Evolutionary conservation across 2,888 invertebrate species (phyloP), one percentile per base, ranked within the genome.

Genomic region (Brachycybe producta): DNA sequence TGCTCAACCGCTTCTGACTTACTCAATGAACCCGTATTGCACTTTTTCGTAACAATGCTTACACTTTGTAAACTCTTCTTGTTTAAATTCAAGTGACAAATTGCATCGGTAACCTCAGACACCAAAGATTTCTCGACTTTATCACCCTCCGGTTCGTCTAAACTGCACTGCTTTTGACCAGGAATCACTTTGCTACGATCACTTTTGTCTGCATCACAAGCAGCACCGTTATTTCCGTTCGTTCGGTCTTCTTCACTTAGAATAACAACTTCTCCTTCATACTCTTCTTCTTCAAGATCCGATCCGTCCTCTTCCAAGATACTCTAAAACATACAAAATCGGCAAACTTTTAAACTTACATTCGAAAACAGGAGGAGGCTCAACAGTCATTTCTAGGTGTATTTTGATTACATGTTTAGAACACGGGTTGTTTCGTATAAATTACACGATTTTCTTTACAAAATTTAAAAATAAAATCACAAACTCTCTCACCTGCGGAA

Each of bases 1-100:
- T 55, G 52, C 42, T 59, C 55, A 7, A 58, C 54, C 8, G 56
- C 56, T 32, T 57, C 51, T 11, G 52, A 54, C 44, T 59, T 58
- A 19, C 56, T 57, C 30, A 52, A 11, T 44, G 36, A 23, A 19
- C 23, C 17, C n/a, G n/a, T n/a, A n/a, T n/a, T n/a, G n/a, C n/a
- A n/a, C 38, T 5, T 5, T 38, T 38, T 19, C 7, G n/a, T 15
- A 19, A 7, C 8, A 13, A 8, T 32, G 13, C n/a, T n/a, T n/a
- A n/a, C n/a, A n/a, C n/a, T n/a, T n/a, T n/a, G n/a, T n/a, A n/a
- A n/a, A n/a, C n/a, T n/a, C n/a, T n/a, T n/a, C n/a, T n/a, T n/a
- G n/a, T n/a, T n/a, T n/a, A n/a, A n/a, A n/a, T n/a, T n/a, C n/a
- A n/a, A n/a, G n/a, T n/a, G n/a, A n/a, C n/a, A n/a, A n/a, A n/a